Percentiles rank a stretch among this genome's conserved stretches.
phyloP scores from a whole-genome alignment of 2,888 invertebrate genomes.

The Palloptera scutellata region DNA sequence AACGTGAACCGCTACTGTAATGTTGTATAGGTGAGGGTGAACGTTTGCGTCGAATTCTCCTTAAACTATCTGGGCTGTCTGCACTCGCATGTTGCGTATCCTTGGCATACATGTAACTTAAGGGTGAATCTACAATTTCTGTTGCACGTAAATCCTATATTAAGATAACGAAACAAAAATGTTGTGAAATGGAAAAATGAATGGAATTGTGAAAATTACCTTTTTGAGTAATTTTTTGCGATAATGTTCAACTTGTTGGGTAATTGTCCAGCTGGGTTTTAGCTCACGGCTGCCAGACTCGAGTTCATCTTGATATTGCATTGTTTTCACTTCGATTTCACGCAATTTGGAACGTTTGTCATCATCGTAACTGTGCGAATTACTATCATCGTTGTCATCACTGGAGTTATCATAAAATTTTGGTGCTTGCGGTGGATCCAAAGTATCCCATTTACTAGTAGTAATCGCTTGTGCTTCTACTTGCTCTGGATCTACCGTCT shows the following conservation, averaged over 20 bases:
- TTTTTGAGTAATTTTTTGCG: conserved; percentile 87
- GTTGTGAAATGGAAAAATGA: neutral
- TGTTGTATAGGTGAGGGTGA: conserved; percentile 51
- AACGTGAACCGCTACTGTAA: conserved; percentile 45
- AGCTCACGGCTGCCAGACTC: conserved; percentile 82
- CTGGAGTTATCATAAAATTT: conserved; percentile 59
- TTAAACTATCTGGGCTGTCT: conserved; percentile 50
- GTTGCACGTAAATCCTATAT: conserved; percentile 28
- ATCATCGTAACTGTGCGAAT: conserved; percentile 68
- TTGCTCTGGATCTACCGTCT: conserved; percentile 90
- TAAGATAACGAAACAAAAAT: neutral
- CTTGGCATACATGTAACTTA: conserved; percentile 46
- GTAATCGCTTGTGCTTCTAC: conserved; percentile 84
- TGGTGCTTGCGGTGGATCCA: conserved; percentile 68
- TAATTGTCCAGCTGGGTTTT: conserved; percentile 77
- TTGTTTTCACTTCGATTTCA: conserved; percentile 93
- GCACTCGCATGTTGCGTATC: conserved; percentile 45
- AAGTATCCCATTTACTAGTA: conserved; percentile 86
- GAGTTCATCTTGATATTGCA: conserved; percentile 95
- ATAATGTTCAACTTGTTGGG: conserved; percentile 90
- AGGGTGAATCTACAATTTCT: conserved; percentile 52
- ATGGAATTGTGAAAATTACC: conserved; percentile 64
- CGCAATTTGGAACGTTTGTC: conserved; percentile 79
- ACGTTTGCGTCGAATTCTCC: conserved; percentile 48
- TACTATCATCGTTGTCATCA: conserved; percentile 66